Conservation (phyloP, 2,113 vertebrate genomes). For the Myocastor coypus region DNA sequence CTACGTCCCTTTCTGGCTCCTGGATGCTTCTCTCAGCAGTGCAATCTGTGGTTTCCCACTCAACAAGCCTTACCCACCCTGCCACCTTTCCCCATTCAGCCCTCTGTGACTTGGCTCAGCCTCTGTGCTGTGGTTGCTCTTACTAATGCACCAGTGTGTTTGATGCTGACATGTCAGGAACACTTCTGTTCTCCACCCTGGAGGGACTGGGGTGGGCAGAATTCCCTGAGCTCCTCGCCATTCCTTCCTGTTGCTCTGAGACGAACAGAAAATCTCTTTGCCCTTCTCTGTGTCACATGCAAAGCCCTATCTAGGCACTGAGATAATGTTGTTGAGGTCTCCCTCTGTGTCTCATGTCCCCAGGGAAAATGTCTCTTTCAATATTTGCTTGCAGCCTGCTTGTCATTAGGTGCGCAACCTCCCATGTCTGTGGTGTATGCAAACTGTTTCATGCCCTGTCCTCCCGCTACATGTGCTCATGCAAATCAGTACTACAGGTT, state of each 20-base stretch:
- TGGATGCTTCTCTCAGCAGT: background rate
- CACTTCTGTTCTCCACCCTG: too few relatives aligned
- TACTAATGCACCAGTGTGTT: background rate
- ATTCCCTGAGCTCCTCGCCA: background rate
- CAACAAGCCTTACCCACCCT: background rate
- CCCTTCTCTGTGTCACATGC: background rate
- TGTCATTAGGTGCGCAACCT: background rate
- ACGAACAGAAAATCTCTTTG: background rate
- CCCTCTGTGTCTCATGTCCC: background rate
- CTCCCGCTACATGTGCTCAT: background rate
- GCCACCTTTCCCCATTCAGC: background rate
- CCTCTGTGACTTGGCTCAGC: background rate
- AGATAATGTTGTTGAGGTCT: background rate
- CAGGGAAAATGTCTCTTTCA: background rate
- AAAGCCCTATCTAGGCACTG: background rate
- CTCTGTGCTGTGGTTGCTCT: background rate
- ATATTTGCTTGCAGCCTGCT: background rate
- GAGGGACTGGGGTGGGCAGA: too few relatives aligned
- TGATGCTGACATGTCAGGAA: too few relatives aligned
- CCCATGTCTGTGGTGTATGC: rapidly evolving
- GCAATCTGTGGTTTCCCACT: background rate
- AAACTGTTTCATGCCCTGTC: background rate
- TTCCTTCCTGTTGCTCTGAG: background rate
- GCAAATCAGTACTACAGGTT: background rate
- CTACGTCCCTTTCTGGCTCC: background rate